Conservation (phyloP, 2,888 invertebrate species). For the Dendrolimus houi region DNA sequence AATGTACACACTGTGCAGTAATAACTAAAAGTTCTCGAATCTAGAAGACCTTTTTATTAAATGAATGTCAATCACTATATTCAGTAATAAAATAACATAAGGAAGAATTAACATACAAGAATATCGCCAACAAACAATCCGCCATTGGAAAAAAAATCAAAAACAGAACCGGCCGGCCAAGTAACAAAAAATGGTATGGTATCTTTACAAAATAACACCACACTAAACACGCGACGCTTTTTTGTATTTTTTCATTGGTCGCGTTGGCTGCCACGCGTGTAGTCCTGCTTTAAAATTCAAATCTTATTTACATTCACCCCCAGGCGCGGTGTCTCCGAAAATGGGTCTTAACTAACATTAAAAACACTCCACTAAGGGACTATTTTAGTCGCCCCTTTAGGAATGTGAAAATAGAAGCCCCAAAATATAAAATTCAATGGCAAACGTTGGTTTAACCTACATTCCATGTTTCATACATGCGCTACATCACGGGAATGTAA, state of each 20-base stretch:
- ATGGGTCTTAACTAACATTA: slow-evolving; percentile 47
- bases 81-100: neutral
- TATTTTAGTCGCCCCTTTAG: slow-evolving; percentile 59
- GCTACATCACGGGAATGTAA: neutral
- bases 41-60: no score
- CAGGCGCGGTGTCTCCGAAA: slow-evolving; percentile 40
- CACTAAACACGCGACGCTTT: slow-evolving; percentile 14
- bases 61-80: neutral
- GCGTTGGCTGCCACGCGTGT: slow-evolving; percentile 15
- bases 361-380: slow-evolving; percentile 44
- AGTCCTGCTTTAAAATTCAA: slow-evolving; percentile 57
- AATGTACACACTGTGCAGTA: no score
- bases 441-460: slow-evolving; percentile 17
- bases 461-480: slow-evolving; percentile 23
- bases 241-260: slow-evolving; percentile 7
- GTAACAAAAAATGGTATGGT: neutral
- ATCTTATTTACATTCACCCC: slow-evolving; percentile 66
- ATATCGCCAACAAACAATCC: no score
- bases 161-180: neutral
- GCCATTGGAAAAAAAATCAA: no score
- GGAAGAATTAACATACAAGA: neutral
- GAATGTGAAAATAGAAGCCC: slow-evolving; percentile 58
- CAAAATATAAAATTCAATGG: slow-evolving; percentile 49
- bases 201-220: slow-evolving; percentile 18
- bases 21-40: no score